Evolutionary conservation across 2,888 invertebrate species (phyloP).

Genomic region (Coecobrya sp.): DNA sequence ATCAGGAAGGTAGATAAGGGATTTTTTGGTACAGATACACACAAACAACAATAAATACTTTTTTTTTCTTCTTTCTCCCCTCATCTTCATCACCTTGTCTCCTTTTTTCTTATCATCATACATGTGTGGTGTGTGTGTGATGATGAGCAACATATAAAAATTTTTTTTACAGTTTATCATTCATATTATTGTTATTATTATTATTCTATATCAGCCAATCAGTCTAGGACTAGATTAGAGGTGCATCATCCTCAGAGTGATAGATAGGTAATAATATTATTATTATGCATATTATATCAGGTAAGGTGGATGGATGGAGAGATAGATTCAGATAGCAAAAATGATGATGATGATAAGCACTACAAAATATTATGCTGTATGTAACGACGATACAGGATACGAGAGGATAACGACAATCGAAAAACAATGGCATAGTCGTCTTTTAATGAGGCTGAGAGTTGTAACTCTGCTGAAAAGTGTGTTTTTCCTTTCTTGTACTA

Average conservation of each 20-base stretch:
- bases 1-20: constrained; percentile 46
- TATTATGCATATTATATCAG: too few species aligned
- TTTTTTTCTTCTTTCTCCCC: not conserved
- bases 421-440: constrained; percentile 64
- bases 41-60: not conserved
- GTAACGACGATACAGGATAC: not conserved
- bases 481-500: constrained; percentile 35
- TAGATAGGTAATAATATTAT: too few species aligned
- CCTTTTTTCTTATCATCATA: not conserved
- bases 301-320: too few species aligned
- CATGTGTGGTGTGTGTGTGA: too few species aligned
- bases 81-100: constrained; percentile 1
- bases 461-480: constrained; percentile 23
- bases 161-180: not conserved
- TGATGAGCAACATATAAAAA: too few species aligned
- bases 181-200: not conserved
- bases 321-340: too few species aligned
- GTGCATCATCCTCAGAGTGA: not conserved
- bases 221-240: not conserved
- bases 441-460: constrained; percentile 50
- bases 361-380: not conserved
- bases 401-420: constrained; percentile 46
- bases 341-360: not conserved
- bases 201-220: not conserved
- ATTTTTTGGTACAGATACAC: not conserved